phyloP scores from a whole-genome alignment of 2,797 vertebrate genomes.

The Scyliorhinus canicula region DNA sequence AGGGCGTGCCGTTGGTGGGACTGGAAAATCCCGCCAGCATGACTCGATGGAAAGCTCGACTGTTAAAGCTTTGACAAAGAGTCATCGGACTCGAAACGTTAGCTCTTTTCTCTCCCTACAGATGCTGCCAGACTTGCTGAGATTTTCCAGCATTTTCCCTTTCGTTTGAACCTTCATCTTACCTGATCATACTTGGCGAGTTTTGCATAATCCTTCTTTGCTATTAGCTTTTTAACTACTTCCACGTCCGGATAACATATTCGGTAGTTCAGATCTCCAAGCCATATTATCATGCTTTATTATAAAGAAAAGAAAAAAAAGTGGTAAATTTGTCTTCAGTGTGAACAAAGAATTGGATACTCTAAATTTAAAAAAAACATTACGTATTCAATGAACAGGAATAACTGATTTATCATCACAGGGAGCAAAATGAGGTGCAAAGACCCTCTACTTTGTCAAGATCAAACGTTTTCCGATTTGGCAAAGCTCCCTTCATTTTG shows the following conservation, averaged over 20 bases:
- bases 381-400: not conserved
- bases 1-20: too few relatives aligned
- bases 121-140: too few relatives aligned
- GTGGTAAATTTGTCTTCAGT: not conserved
- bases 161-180: conserved; percentile 35
- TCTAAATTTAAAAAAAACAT: too few relatives aligned
- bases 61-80: too few relatives aligned
- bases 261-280: conserved; percentile 95
- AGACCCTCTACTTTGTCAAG: not conserved
- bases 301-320: not conserved
- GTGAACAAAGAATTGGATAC: not conserved
- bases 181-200: conserved; percentile 85
- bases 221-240: conserved; percentile 78
- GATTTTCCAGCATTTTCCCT: too few relatives aligned
- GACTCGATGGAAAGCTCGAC: too few relatives aligned
- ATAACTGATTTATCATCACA: not conserved
- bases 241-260: conserved; percentile 78
- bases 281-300: conserved; percentile 80
- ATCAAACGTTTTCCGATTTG: not conserved
- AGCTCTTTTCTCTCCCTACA: too few relatives aligned
- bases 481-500: not conserved
- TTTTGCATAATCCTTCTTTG: conserved; percentile 71
- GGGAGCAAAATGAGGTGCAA: not conserved
- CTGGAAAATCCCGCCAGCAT: too few relatives aligned
- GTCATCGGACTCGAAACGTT: too few relatives aligned